Conservation (phyloP, 2,113 vertebrate species). For the Pteropus alecto region DNA sequence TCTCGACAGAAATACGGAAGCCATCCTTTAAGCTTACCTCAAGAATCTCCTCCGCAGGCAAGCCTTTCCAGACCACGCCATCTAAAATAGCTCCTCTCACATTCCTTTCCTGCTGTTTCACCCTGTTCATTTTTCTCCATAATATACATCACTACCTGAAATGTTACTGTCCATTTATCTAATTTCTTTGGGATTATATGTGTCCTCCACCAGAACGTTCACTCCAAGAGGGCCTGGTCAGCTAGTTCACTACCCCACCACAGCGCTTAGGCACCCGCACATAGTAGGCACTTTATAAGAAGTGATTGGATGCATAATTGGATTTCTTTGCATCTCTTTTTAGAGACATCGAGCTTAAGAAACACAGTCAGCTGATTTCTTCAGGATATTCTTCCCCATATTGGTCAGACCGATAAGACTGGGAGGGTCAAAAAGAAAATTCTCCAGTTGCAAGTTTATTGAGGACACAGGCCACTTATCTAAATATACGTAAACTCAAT, state of each 20-base stretch:
- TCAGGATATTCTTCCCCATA: not conserved
- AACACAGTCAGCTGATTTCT: not conserved
- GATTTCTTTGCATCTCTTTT: not conserved
- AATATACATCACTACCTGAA: not conserved
- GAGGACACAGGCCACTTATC: not conserved
- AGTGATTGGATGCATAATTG: not conserved
- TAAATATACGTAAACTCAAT: not conserved
- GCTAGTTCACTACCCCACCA: not conserved
- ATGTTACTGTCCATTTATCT: not conserved
- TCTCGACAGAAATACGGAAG: accelerated
- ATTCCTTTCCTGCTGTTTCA: not conserved
- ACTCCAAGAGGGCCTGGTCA: not conserved
- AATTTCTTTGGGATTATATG: not conserved
- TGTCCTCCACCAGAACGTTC: not conserved
- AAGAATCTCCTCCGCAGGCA: not conserved
- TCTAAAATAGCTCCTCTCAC: not conserved
- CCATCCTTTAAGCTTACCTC: not conserved
- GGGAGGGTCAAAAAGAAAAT: not conserved
- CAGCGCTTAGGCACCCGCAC: not conserved
- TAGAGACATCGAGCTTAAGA: not conserved
- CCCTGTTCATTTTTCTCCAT: not conserved
- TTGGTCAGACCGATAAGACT: not conserved
- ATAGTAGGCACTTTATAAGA: not conserved
- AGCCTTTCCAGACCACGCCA: too few species aligned
- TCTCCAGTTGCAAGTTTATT: not conserved